Conservation (phyloP, 2,888 invertebrate genomes). For the Dasysyrphus albostriatus region DNA sequence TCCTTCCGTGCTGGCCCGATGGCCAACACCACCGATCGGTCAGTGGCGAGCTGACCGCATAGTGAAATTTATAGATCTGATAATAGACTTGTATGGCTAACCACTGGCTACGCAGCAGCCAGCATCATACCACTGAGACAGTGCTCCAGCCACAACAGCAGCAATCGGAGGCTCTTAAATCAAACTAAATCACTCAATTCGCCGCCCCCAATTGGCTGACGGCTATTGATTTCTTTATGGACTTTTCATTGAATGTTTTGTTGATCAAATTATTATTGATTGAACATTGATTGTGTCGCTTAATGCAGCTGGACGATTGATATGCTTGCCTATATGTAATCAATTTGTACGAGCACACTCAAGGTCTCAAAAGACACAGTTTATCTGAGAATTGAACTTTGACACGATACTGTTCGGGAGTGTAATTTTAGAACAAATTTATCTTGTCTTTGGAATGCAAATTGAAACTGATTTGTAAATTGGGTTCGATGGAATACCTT, state of each 20-base stretch:
- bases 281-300: slow-evolving; percentile 55
- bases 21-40: slow-evolving; percentile 3
- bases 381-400: slow-evolving; percentile 24
- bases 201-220: slow-evolving; percentile 58
- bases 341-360: slow-evolving; percentile 35
- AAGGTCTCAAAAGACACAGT: slow-evolving; percentile 6
- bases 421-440: slow-evolving; percentile 38
- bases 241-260: slow-evolving; percentile 53
- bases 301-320: slow-evolving; percentile 49
- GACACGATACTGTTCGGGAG: slow-evolving; percentile 12
- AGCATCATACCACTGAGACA: background rate
- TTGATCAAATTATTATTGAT: slow-evolving; percentile 65
- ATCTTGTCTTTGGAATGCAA: slow-evolving; percentile 37
- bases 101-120: slow-evolving; percentile 28
- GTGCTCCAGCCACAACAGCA: background rate
- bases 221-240: slow-evolving; percentile 70
- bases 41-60: slow-evolving; percentile 2
- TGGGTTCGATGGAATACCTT: background rate
- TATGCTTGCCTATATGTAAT: slow-evolving; percentile 23
- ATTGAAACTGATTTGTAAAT: background rate
- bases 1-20: slow-evolving; percentile 48
- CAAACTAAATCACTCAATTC: slow-evolving; percentile 72
- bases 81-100: slow-evolving; percentile 44
- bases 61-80: slow-evolving; percentile 56
- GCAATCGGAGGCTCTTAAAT: slow-evolving; percentile 46